These are phyloP conservation scores for Sisor rabdophorus DNA, from an alignment of 2,113 vertebrate species.

Conservation along the genomic window DNA sequence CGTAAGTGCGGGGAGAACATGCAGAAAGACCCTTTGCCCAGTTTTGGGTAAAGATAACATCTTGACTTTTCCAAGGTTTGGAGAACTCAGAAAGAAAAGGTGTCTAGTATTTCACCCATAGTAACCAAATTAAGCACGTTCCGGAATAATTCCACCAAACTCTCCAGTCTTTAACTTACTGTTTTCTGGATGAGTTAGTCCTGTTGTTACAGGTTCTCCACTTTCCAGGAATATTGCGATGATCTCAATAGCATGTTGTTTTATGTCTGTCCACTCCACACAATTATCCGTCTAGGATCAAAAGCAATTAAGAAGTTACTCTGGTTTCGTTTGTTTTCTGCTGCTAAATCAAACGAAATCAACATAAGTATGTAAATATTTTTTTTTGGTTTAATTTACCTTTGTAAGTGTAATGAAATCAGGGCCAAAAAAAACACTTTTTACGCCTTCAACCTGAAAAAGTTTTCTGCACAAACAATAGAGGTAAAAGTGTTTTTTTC, in stretches of 20 bases:
- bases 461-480: constrained; percentile 62
- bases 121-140: background rate
- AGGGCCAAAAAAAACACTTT: constrained; percentile 77
- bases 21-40: no score
- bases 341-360: background rate
- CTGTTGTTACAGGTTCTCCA: constrained; percentile 67
- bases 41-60: background rate
- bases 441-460: constrained; percentile 77
- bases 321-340: background rate
- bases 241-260: constrained; percentile 60
- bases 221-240: constrained; percentile 72
- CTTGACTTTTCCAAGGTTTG: background rate
- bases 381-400: constrained; percentile 52
- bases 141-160: background rate
- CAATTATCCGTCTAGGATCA: constrained; percentile 67
- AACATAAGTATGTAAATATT: background rate
- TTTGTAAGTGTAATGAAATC: constrained; percentile 79
- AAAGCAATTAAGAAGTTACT: background rate
- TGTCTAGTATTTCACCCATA: background rate
- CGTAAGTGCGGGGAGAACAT: no score
- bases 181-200: constrained; percentile 62
- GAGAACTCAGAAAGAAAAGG: background rate
- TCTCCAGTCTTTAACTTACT: constrained; percentile 61
- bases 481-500: background rate
- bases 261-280: constrained; percentile 70